phyloP scores from a whole-genome alignment of 2,888 invertebrate species.

The Deilephila porcellus region DNA sequence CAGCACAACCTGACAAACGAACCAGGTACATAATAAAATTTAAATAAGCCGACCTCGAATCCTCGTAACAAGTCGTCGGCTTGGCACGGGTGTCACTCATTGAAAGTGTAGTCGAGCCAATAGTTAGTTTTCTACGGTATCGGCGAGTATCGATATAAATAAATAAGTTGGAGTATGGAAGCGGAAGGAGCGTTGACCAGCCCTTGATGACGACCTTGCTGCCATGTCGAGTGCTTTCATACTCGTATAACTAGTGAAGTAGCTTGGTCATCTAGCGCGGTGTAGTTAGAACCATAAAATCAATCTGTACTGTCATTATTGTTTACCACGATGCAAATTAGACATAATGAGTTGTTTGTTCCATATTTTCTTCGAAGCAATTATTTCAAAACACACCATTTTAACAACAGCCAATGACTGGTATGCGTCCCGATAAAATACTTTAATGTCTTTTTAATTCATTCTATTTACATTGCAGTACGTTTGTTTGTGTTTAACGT shows the following conservation, averaged over 20 bases:
- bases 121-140: slow-evolving; percentile 30
- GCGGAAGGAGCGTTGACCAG: slow-evolving; percentile 57
- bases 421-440: not conserved
- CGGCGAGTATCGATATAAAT: slow-evolving; percentile 13
- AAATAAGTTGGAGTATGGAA: slow-evolving; percentile 24
- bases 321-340: not conserved
- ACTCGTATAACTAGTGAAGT: not conserved
- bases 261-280: not conserved
- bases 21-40: slow-evolving; percentile 16
- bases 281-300: not conserved
- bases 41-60: slow-evolving; percentile 33
- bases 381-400: not conserved
- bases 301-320: not conserved
- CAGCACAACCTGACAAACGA: not conserved
- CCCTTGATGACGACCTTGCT: slow-evolving; percentile 50
- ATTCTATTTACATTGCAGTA: not conserved
- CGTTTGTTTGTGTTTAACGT: not conserved
- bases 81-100: slow-evolving; percentile 21
- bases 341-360: slow-evolving; percentile 14
- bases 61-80: slow-evolving; percentile 35
- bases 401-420: not conserved
- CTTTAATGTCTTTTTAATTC: not conserved
- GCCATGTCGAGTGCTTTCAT: slow-evolving; percentile 38
- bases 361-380: slow-evolving; percentile 8
- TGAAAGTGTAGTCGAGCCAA: slow-evolving; percentile 13